A percentile compares a stretch with the other conserved stretches of the same genome.
phyloP scores from a whole-genome alignment of 2,888 invertebrate genomes.

The Osmoderma eremita region DNA sequence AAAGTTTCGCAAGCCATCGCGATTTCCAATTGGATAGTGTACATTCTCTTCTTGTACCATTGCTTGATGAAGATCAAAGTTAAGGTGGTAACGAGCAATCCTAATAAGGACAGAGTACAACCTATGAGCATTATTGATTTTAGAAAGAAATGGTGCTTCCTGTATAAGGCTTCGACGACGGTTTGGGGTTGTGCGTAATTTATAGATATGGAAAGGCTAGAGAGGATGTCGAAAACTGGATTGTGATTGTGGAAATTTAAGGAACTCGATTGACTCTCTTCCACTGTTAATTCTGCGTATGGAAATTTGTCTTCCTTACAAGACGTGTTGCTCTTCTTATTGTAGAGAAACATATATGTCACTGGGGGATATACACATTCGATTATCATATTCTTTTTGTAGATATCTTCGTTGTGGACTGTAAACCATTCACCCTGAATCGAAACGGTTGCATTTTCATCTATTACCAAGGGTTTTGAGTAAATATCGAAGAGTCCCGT shows the following conservation, averaged over 20 bases:
- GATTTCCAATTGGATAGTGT: slow-evolving; percentile 36
- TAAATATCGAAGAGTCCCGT: slow-evolving; percentile 25
- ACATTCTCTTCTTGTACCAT: slow-evolving; percentile 38
- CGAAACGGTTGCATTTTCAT: background rate
- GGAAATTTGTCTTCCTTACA: slow-evolving; percentile 26
- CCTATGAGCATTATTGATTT: slow-evolving; percentile 32
- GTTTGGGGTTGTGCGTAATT: slow-evolving; percentile 40
- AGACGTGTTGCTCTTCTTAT: background rate
- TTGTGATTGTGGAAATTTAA: slow-evolving; percentile 23
- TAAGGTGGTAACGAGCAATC: slow-evolving; percentile 6
- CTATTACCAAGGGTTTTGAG: slow-evolving; percentile 3
- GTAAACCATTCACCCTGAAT: slow-evolving; percentile 32
- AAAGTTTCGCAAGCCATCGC: slow-evolving; percentile 37
- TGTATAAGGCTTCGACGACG: slow-evolving; percentile 27
- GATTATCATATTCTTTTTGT: background rate
- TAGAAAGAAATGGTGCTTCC: slow-evolving; percentile 32
- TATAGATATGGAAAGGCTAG: slow-evolving; percentile 32
- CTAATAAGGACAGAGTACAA: slow-evolving; percentile 29
- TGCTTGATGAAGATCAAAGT: slow-evolving; percentile 30
- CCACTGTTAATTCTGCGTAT: slow-evolving; percentile 33
- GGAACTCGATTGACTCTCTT: slow-evolving; percentile 16
- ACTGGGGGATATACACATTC: slow-evolving; percentile 33
- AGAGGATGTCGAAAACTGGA: slow-evolving; percentile 25
- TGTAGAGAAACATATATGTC: slow-evolving; percentile 36
- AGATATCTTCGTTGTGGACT: slow-evolving; percentile 32